phyloP scores from a whole-genome alignment of 2,797 vertebrate genomes.

The Morelia viridis region DNA sequence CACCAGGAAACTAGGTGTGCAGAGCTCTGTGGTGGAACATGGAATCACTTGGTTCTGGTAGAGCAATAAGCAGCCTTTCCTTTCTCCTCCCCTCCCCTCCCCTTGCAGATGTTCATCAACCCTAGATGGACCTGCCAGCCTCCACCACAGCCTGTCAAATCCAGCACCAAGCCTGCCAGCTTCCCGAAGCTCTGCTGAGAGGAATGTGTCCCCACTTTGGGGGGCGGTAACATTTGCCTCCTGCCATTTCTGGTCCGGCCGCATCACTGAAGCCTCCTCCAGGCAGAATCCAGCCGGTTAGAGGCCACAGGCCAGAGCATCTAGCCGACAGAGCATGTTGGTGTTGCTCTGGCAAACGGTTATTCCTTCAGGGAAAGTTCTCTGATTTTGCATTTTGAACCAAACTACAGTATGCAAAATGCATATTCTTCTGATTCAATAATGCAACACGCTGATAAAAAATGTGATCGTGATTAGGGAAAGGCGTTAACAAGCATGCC shows the following conservation, averaged over 20 bases:
- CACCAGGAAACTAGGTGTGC: constrained; percentile 29
- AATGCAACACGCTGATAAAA: too few species aligned
- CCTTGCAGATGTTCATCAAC: constrained; percentile 31
- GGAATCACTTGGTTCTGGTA: not conserved
- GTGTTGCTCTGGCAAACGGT: too few species aligned
- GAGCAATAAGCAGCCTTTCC: not conserved
- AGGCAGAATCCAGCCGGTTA: not conserved
- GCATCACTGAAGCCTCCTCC: not conserved
- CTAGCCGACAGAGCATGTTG: too few species aligned
- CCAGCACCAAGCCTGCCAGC: not conserved
- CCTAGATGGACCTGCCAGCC: fast-evolving
- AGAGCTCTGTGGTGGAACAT: constrained; percentile 35
- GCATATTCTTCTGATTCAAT: too few species aligned
- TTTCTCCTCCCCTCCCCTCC: too few species aligned
- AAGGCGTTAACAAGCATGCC: too few species aligned
- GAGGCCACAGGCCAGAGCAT: not conserved
- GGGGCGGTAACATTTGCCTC: not conserved
- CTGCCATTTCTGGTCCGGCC: not conserved
- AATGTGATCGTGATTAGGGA: too few species aligned
- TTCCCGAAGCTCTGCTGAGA: not conserved
- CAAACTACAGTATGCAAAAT: too few species aligned
- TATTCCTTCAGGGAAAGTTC: too few species aligned
- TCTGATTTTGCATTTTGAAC: too few species aligned
- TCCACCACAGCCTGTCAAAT: not conserved
- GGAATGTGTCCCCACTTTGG: not conserved